Evolutionary conservation across 2,888 invertebrate genomes (phyloP).

Genomic region (Ochlodes sylvanus): DNA sequence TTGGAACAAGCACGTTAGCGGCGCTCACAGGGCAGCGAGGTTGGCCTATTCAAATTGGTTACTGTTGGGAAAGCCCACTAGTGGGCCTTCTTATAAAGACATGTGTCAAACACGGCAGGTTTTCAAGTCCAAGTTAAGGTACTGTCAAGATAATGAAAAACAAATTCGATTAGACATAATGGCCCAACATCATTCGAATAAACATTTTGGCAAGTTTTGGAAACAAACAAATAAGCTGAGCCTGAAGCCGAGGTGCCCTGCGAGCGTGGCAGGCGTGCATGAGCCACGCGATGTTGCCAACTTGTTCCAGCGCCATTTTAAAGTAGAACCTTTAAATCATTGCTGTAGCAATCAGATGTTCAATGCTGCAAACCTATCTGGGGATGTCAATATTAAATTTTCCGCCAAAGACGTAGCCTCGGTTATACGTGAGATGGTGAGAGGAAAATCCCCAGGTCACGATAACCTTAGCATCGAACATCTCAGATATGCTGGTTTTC

Average conservation of each 20-base stretch:
- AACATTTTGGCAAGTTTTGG: slow-evolving; percentile 3
- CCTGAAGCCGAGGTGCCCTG: neutral
- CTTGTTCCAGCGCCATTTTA: neutral
- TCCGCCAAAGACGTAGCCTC: neutral
- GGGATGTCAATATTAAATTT: slow-evolving; percentile 13
- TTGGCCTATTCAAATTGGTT: neutral
- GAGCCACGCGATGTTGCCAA: neutral
- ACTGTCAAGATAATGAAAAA: slow-evolving; percentile 12
- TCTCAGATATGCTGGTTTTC: neutral
- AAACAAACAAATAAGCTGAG: neutral
- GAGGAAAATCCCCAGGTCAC: slow-evolving; percentile 16
- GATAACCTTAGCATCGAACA: slow-evolving; percentile 20
- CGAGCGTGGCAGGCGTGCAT: neutral
- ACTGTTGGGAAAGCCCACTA: neutral
- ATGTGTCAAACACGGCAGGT: neutral
- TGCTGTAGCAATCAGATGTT: neutral
- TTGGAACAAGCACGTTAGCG: slow-evolving; percentile 27
- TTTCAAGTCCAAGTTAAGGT: slow-evolving; percentile 1
- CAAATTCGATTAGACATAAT: slow-evolving; percentile 8
- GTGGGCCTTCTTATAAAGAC: neutral
- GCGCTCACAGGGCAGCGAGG: slow-evolving; percentile 17
- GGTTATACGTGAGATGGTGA: slow-evolving; percentile 3
- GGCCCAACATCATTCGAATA: neutral
- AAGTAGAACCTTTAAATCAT: neutral
- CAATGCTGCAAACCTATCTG: neutral